Percentiles rank a stretch among this genome's conserved stretches.
Conservation (phyloP, 2,888 invertebrate genomes). For the Deilephila porcellus region DNA sequence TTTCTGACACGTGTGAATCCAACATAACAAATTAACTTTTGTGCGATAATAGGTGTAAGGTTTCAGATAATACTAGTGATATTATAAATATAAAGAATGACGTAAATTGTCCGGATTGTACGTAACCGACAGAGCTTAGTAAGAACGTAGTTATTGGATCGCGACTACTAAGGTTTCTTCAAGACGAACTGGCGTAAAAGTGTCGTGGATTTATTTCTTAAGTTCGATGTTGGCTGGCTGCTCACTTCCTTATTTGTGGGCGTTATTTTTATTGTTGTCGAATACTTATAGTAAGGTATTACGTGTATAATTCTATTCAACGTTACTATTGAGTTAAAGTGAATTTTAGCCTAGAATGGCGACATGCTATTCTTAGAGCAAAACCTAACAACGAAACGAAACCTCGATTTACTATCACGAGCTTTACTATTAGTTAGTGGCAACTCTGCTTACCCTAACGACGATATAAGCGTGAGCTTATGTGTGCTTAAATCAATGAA, state of each 20-base stretch:
- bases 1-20: not conserved
- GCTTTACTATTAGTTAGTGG: too few relatives aligned
- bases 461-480: too few relatives aligned
- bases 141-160: constrained; percentile 57
- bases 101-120: not conserved
- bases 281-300: too few relatives aligned
- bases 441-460: too few relatives aligned
- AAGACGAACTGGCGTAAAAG: constrained; percentile 40
- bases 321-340: too few relatives aligned
- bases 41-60: not conserved
- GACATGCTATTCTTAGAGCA: too few relatives aligned
- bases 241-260: not conserved
- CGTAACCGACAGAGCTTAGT: constrained; percentile 5
- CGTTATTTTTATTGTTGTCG: not conserved
- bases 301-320: too few relatives aligned
- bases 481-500: too few relatives aligned
- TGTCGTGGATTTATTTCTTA: not conserved
- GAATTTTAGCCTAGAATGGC: too few relatives aligned
- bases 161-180: constrained; percentile 58
- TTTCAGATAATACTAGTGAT: not conserved
- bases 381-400: too few relatives aligned
- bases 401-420: too few relatives aligned
- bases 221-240: not conserved
- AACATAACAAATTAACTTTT: not conserved
- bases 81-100: not conserved